phyloP scores from a whole-genome alignment of 2,113 vertebrate species.

The Nerophis ophidion region DNA sequence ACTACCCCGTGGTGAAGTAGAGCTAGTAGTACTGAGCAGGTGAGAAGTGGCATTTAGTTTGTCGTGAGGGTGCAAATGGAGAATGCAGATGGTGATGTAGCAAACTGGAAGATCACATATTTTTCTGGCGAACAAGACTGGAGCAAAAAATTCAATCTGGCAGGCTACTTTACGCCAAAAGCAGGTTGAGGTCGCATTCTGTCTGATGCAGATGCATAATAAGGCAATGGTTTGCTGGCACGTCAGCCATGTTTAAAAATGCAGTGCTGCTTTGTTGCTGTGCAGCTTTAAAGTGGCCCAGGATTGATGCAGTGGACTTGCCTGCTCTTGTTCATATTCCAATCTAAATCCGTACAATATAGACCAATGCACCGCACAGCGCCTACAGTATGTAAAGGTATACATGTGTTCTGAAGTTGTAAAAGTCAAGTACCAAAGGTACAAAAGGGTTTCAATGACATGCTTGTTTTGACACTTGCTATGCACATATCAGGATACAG shows the following conservation, averaged over 20 bases:
- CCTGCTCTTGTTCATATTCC: constrained; percentile 8
- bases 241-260: not conserved
- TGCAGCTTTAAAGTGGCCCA: not conserved
- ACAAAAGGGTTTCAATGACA: not conserved
- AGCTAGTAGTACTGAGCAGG: too few species aligned
- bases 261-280: not conserved
- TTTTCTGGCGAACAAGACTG: too few species aligned
- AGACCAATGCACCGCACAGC: not conserved
- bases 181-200: not conserved
- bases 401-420: not conserved
- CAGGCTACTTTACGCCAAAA: too few species aligned
- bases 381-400: not conserved
- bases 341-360: not conserved
- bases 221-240: not conserved
- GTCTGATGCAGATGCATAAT: constrained; percentile 1
- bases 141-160: too few species aligned
- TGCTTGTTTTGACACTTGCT: not conserved
- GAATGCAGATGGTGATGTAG: too few species aligned
- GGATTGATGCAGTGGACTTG: not conserved
- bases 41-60: too few species aligned
- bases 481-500: not conserved
- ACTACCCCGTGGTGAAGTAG: too few species aligned
- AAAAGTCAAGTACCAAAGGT: not conserved
- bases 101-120: too few species aligned
- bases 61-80: too few species aligned